These are phyloP conservation scores for Pristionchus exspectatus DNA, from an alignment of 2,888 invertebrate genomes.

Conservation along the genomic window DNA sequence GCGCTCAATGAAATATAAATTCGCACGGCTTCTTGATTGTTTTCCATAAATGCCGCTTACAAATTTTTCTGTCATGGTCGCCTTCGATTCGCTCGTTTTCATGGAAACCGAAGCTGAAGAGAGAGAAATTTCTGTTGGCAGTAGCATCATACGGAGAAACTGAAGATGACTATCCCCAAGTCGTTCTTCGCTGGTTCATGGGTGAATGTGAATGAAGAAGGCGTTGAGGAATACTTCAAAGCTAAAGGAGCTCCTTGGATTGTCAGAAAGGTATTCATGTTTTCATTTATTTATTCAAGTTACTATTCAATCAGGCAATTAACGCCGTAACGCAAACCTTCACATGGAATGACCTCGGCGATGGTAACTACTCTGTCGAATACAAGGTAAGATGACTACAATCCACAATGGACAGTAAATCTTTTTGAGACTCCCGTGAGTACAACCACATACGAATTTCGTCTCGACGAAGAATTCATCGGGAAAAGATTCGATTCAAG, in stretches of 20 bases:
- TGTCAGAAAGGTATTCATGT: neutral
- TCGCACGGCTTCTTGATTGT: neutral
- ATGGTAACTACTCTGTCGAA: neutral
- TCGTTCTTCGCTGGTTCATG: neutral
- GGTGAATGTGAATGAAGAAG: slow-evolving; percentile 7
- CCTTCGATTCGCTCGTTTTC: neutral
- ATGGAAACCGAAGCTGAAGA: neutral
- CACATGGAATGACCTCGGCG: neutral
- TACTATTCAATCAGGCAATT: neutral
- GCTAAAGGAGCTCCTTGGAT: slow-evolving; percentile 1
- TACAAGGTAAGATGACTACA: neutral
- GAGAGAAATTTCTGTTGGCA: neutral
- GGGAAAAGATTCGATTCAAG: neutral
- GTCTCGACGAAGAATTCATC: neutral
- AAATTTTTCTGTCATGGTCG: neutral
- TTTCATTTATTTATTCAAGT: neutral
- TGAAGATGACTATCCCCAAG: neutral
- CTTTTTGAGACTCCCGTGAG: neutral
- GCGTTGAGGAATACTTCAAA: slow-evolving; percentile 1
- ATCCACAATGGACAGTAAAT: neutral
- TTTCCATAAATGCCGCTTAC: neutral
- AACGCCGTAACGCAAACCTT: neutral
- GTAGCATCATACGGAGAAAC: neutral
- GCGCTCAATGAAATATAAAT: no score
- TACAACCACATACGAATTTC: neutral